phyloP scores from a whole-genome alignment of 2,888 invertebrate species.

The Coecobrya sp. region DNA sequence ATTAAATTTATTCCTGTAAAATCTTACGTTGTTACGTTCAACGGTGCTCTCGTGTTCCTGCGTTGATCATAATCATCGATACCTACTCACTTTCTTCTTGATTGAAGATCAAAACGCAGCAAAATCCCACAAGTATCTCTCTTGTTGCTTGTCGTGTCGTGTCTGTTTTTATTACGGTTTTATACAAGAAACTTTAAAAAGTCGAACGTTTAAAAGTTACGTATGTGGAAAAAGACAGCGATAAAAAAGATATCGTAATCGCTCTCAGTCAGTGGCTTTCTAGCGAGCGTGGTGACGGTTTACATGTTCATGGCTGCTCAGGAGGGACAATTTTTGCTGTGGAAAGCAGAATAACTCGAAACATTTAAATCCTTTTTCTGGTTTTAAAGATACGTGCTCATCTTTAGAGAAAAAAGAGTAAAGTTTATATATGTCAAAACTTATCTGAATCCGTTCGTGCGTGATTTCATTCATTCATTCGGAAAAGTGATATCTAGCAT shows the following conservation, averaged over 20 bases:
- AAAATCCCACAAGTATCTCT: not conserved
- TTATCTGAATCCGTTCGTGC: not conserved
- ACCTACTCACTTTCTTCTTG: conserved; percentile 62
- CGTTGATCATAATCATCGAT: not conserved
- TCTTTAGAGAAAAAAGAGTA: not conserved
- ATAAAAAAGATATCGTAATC: conserved; percentile 14
- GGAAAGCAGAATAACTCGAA: too few species aligned
- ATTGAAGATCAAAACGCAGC: conserved; percentile 29
- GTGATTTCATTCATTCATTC: not conserved
- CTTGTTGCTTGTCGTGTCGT: not conserved
- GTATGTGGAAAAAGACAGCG: not conserved
- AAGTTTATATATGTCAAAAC: not conserved
- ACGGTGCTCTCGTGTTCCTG: conserved; percentile 17
- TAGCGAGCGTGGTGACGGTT: not conserved
- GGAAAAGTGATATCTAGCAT: not conserved
- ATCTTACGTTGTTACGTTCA: conserved; percentile 26
- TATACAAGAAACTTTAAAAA: not conserved
- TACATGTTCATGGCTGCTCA: not conserved
- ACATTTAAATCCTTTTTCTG: too few species aligned
- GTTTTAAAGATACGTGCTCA: not conserved
- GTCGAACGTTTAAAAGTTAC: conserved; percentile 32
- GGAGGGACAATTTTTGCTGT: not conserved
- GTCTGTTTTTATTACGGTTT: not conserved
- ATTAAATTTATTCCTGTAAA: conserved; percentile 45
- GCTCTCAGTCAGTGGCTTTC: conserved; percentile 8